Base-by-base conservation (phyloP, 2,113 vertebrate genomes). In the Dromaius novaehollandiae region DNA sequence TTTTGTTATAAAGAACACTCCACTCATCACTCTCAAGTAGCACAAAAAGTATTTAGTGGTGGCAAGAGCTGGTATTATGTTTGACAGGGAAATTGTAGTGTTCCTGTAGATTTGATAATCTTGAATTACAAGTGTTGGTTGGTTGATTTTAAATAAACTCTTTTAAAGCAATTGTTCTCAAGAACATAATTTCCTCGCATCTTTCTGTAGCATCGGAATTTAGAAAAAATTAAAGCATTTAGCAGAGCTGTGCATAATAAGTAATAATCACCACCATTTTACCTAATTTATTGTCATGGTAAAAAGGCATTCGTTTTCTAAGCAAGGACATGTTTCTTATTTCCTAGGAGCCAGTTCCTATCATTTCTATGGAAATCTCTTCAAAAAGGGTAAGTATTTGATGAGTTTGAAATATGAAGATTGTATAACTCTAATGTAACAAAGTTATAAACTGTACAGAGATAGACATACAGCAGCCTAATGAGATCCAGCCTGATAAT, bases 341-440 rank as follows among this genome's bases (percentile, higher is more conserved):
- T 89, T 96, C 98, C 85, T 91, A 99, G 99, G 97, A 98, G 68
- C 98, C 99, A 51, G 97, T 97, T 92, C 98, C 99, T 82, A 98
- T 99, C 89, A 98, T 98, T 95, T 98, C 99, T 94, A 99, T 99
- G 97, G 98, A 99, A 93, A 99, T 99, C 94, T 99, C 99, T 80
- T 98, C 99, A 70, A 99, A 99, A 98, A 98, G 99, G 97, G 99
- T 99, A 98, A 98, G 99, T 96, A 65, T n/a, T 74, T 50, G 36
- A 7, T 22, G 75, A 46, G 13, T 93, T 40, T 65, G 38, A 94
- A 68, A 83, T 48, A 16, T 16, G 18, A 74, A 3, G 0, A 56
- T 30, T 71, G 15, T 75, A 24, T 48, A 36, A 71, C 7, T 58
- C 4, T 55, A 42, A 20, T 46, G 2, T 76, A 18, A 89, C 0